Percentiles rank a stretch among this genome's conserved stretches.
phyloP scores from a whole-genome alignment of 2,888 invertebrate genomes.

The Eupithecia abbreviata region DNA sequence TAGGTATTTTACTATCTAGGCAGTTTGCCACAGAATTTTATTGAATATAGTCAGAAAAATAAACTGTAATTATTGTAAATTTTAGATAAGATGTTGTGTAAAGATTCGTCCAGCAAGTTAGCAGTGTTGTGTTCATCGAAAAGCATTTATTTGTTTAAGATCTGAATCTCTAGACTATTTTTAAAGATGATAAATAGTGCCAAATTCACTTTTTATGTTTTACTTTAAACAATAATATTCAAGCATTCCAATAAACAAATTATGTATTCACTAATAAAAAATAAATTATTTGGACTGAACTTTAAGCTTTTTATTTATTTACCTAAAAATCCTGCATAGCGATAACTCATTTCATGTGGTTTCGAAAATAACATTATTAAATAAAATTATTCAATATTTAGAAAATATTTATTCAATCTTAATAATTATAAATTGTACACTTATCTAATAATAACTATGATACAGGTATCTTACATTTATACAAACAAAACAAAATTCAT shows the following conservation, averaged over 20 bases:
- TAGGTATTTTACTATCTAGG: slow-evolving; percentile 15
- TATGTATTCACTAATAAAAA: slow-evolving; percentile 63
- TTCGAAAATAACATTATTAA: too few relatives aligned
- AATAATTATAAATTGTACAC: slow-evolving; percentile 56
- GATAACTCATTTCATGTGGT: background rate
- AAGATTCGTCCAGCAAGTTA: slow-evolving; percentile 68
- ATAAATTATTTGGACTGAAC: slow-evolving; percentile 81
- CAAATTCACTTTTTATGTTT: slow-evolving; percentile 69
- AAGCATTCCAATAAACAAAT: slow-evolving; percentile 73
- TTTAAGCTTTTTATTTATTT: slow-evolving; percentile 48
- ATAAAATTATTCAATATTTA: slow-evolving; percentile 46
- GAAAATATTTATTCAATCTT: slow-evolving; percentile 67
- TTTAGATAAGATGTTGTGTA: slow-evolving; percentile 64
- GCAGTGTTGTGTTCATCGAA: slow-evolving; percentile 56
- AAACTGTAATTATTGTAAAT: slow-evolving; percentile 77
- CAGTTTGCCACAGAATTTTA: slow-evolving; percentile 32
- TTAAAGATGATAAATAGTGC: slow-evolving; percentile 64
- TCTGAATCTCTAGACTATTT: slow-evolving; percentile 71
- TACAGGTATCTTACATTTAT: slow-evolving; percentile 67
- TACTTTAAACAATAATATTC: slow-evolving; percentile 58
- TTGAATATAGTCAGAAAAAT: slow-evolving; percentile 55
- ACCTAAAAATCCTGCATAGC: background rate
- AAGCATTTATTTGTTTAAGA: slow-evolving; percentile 73
- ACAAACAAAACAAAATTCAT: slow-evolving; percentile 62
- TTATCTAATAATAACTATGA: slow-evolving; percentile 64